phyloP scores from a whole-genome alignment of 2,888 invertebrate genomes.

The Mechanitis messenoides region DNA sequence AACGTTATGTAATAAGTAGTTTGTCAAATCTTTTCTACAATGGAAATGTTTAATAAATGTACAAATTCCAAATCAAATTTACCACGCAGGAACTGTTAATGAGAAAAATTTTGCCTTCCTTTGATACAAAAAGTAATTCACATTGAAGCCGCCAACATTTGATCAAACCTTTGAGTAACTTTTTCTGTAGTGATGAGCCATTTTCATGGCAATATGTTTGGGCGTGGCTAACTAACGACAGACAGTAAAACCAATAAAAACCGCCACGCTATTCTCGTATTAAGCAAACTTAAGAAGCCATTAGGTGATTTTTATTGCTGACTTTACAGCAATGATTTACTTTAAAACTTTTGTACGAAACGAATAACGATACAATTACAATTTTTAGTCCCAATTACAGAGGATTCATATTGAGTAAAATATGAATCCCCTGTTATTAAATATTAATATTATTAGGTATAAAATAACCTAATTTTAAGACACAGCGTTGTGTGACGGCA shows the following conservation, averaged over 20 bases:
- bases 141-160: slow-evolving; percentile 30
- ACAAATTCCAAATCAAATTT: too few species aligned
- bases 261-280: slow-evolving; percentile 63
- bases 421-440: too few species aligned
- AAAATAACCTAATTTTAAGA: too few species aligned
- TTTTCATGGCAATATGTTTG: slow-evolving; percentile 39
- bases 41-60: too few species aligned
- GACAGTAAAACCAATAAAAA: slow-evolving; percentile 44
- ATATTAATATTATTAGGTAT: too few species aligned
- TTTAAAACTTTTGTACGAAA: not conserved
- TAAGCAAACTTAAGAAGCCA: slow-evolving; percentile 40
- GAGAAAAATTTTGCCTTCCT: not conserved
- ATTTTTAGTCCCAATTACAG: not conserved
- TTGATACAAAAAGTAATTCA: slow-evolving; percentile 13
- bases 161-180: slow-evolving; percentile 30
- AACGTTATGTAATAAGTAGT: not conserved
- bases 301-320: slow-evolving; percentile 26
- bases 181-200: slow-evolving; percentile 20
- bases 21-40: not conserved
- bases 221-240: slow-evolving; percentile 44
- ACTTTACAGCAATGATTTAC: slow-evolving; percentile 10
- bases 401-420: too few species aligned
- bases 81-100: too few species aligned
- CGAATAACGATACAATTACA: not conserved
- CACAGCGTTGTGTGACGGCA: too few species aligned